These are phyloP conservation scores for Eumaeus atala DNA, from an alignment of 1,140 invertebrate species.

Conservation along the genomic window DNA sequence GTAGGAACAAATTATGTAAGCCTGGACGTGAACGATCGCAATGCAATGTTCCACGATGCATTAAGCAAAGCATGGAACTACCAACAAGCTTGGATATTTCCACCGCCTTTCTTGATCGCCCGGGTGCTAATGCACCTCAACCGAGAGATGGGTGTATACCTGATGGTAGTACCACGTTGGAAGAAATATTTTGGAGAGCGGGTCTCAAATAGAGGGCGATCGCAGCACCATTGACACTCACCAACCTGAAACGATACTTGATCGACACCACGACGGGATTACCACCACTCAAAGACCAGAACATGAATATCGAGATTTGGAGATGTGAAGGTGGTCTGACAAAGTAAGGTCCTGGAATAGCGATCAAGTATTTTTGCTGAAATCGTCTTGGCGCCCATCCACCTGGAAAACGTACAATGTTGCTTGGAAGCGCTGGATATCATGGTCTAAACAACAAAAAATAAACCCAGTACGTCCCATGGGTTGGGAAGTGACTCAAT, in stretches of 20 bases:
- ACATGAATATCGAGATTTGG: slow-evolving; percentile 30
- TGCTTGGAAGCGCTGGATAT: slow-evolving; percentile 27
- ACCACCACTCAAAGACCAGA: slow-evolving; percentile 17
- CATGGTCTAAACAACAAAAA: slow-evolving; percentile 18
- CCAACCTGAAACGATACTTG: slow-evolving; percentile 21
- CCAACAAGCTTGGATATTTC: not conserved
- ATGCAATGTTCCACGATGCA: not conserved
- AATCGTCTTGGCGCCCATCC: slow-evolving; percentile 23
- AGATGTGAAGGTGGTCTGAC: slow-evolving; percentile 31
- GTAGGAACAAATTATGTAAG: too few species aligned
- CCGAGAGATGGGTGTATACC: too few species aligned
- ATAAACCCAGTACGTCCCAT: slow-evolving; percentile 16
- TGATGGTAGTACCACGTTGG: slow-evolving; percentile 1
- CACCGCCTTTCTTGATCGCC: not conserved
- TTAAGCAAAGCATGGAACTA: not conserved
- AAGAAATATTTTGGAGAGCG: slow-evolving; percentile 27
- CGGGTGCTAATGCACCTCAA: too few species aligned
- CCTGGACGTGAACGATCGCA: too few species aligned
- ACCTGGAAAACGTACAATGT: slow-evolving; percentile 26
- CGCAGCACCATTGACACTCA: slow-evolving; percentile 22
- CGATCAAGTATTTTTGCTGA: slow-evolving; percentile 22
- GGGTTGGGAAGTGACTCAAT: slow-evolving; percentile 18
- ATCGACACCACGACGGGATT: slow-evolving; percentile 21
- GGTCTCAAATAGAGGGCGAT: slow-evolving; percentile 26
- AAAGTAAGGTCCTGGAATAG: slow-evolving; percentile 22